Evolutionary conservation across 2,888 invertebrate genomes (phyloP), one percentile per base, ranked within the genome.

Genomic region (Oligia fasciuncula): DNA sequence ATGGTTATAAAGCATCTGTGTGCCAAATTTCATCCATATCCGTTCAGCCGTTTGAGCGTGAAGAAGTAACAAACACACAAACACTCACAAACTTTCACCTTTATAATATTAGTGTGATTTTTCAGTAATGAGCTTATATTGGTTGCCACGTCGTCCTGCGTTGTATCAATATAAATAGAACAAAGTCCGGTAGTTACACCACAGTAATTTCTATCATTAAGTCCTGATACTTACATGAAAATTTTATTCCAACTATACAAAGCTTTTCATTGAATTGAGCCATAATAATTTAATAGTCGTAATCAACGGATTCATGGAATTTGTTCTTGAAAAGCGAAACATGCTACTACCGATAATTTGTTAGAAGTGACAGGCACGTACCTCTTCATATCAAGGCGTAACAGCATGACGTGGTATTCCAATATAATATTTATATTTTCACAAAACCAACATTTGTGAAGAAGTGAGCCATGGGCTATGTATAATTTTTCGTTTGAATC

Each of bases 291-390:
- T 40, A 73, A 79, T 65, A 40, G 35, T 17, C 29, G 60, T 49
- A 19, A 77, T 78, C 79, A 46, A 57, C 5, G 3, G 60, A 60
- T 84, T 65, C 79, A 46, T 23, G 60, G 81, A 73, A 84, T 40
- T 14, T n/a, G 46, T 69, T 80, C 51, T 67, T 83, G 62, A 66
- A 67, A 65, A 57, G 35, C 54, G n/a, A 62, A 29, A 54, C 57
- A 54, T 67, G 40, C 49, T 14, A 69, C 8, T 49, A 57, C 13
- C 60, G 35, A 63, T 69, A 65, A 73, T 71, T 79, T 79, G 69
- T 51, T 79, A 17, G 80, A 70, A 73, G n/a, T 73, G 69, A 65
- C 63, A 79, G 60, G 69, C 66, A 72, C 9, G n/a, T 77, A 63
- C 62, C 69, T 68, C 70, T 69, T 63, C 49, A 69, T 84, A 73